Evolutionary conservation across 2,113 vertebrate genomes (phyloP).

Genomic region (Eidolon helvum): DNA sequence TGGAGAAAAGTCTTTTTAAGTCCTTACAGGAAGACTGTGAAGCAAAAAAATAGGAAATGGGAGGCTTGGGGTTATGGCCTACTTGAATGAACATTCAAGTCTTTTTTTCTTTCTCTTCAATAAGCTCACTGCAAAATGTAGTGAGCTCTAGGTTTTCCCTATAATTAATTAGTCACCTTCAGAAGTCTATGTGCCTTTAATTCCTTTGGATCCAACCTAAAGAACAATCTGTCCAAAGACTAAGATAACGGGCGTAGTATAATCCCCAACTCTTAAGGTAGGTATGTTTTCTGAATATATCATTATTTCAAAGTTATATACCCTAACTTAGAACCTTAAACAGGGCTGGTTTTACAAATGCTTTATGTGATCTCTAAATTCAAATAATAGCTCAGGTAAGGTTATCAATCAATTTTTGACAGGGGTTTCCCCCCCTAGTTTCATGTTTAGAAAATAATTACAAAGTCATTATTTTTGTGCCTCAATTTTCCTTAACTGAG

Average conservation of each 20-base stretch:
- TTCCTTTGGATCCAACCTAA: constrained; percentile 34
- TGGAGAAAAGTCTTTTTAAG: constrained; percentile 79
- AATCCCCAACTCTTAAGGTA: background rate
- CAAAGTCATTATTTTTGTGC: background rate
- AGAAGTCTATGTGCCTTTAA: background rate
- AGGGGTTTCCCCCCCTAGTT: background rate
- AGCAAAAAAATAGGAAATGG: constrained; percentile 80
- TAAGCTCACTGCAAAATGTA: constrained; percentile 42
- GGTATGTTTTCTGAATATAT: background rate
- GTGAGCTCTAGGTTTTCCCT: constrained; percentile 25
- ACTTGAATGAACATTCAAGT: constrained; percentile 71
- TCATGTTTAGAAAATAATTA: constrained; percentile 32
- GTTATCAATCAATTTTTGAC: constrained; percentile 19
- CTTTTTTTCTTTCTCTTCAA: constrained; percentile 22
- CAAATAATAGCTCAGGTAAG: constrained; percentile 20
- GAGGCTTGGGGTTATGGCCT: constrained; percentile 79
- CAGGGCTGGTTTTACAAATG: background rate
- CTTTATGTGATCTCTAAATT: constrained; percentile 5
- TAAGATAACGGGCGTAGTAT: background rate
- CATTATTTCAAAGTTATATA: constrained; percentile 24
- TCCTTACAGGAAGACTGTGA: constrained; percentile 80
- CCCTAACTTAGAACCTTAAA: constrained; percentile 7
- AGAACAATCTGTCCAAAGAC: constrained; percentile 20
- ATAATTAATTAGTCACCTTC: constrained; percentile 20
- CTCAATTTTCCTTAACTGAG: constrained; percentile 41